Conservation (phyloP, 1,140 invertebrate species). For the Carposina sasakii region DNA sequence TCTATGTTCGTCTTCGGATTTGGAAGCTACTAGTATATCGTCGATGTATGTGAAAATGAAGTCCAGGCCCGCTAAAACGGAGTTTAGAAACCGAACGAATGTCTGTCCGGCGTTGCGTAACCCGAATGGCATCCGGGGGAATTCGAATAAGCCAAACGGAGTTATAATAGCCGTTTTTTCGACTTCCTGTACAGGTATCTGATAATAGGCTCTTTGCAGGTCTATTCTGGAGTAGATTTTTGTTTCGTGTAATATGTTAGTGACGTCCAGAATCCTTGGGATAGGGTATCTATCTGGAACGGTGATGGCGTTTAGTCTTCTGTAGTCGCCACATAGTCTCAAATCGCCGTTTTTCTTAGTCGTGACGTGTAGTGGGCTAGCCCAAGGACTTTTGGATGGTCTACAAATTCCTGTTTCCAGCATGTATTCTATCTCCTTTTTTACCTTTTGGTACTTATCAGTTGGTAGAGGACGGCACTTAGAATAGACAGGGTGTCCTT, state of each 20-base stretch:
- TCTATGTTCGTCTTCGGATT: constrained; percentile 29
- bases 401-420: constrained; percentile 38
- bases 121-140: constrained; percentile 45
- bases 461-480: constrained; percentile 36
- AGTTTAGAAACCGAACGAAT: constrained; percentile 70
- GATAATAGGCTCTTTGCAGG: constrained; percentile 60
- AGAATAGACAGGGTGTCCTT: constrained; percentile 30
- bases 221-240: constrained; percentile 61
- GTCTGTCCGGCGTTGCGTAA: constrained; percentile 46
- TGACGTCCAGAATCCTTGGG: constrained; percentile 17
- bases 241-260: constrained; percentile 7
- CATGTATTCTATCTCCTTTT: constrained; percentile 47
- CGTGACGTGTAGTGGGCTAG: constrained; percentile 54
- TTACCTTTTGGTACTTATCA: constrained; percentile 34
- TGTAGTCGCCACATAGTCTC: constrained; percentile 62
- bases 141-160: constrained; percentile 43
- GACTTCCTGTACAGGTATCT: constrained; percentile 39
- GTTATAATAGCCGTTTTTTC: constrained; percentile 44
- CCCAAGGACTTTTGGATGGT: constrained; percentile 52
- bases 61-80: constrained; percentile 38
- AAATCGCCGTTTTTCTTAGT: constrained; percentile 48
- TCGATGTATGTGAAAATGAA: constrained; percentile 43
- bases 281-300: constrained; percentile 35
- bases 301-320: constrained; percentile 55
- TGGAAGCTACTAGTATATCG: constrained; percentile 49